These are phyloP conservation scores for Dolichallabes microphthalmus DNA, from an alignment of 2,113 vertebrate species.

Conservation along the genomic window DNA sequence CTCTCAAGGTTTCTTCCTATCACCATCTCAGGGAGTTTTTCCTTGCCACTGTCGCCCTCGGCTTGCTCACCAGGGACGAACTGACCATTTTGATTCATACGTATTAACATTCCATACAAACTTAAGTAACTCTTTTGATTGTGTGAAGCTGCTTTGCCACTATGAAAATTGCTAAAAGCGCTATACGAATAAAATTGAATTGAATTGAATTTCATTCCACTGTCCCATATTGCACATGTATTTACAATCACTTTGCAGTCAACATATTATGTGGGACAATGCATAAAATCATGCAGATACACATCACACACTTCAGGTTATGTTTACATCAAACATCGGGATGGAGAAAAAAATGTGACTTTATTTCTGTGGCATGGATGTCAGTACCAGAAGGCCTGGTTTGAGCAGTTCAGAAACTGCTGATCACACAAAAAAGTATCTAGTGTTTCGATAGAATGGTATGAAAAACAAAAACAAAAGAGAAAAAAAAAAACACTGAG, in stretches of 20 bases:
- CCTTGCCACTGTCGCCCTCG: too few relatives aligned
- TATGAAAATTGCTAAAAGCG: too few relatives aligned
- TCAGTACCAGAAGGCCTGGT: not conserved
- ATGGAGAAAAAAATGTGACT: not conserved
- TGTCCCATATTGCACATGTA: not conserved
- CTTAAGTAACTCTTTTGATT: too few relatives aligned
- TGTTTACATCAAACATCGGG: not conserved
- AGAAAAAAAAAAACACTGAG: not conserved
- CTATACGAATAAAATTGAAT: too few relatives aligned
- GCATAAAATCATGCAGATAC: not conserved
- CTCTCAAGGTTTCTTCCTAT: too few relatives aligned
- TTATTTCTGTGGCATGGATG: not conserved
- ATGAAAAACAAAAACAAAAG: not conserved
- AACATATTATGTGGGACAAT: too few relatives aligned
- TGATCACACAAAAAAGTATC: not conserved
- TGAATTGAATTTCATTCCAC: not conserved
- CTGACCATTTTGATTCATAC: too few relatives aligned
- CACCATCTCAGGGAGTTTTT: too few relatives aligned
- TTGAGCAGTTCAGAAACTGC: not conserved
- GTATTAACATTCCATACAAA: too few relatives aligned
- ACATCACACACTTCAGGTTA: not conserved
- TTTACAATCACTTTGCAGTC: not conserved
- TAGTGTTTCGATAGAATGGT: not conserved
- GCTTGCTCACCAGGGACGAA: too few relatives aligned
- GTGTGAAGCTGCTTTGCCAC: too few relatives aligned